phyloP scores from a whole-genome alignment of 1,140 invertebrate genomes.

The Tenebrio molitor region DNA sequence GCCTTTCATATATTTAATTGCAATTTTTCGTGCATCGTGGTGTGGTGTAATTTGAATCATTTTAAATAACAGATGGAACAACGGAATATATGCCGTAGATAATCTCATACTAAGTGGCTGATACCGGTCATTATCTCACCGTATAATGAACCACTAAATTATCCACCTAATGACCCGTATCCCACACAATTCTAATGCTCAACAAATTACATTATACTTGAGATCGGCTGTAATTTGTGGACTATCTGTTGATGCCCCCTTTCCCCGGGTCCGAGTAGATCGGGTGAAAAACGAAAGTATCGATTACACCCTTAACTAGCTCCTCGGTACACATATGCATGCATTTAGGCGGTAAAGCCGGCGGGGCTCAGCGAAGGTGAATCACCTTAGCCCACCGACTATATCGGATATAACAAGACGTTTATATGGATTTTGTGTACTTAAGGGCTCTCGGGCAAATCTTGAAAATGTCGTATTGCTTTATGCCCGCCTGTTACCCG shows the following conservation, averaged over 20 bases:
- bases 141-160: constrained; percentile 51
- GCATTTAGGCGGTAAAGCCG: constrained; percentile 32
- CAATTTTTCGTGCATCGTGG: neutral
- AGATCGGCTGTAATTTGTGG: constrained; percentile 31
- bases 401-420: constrained; percentile 56
- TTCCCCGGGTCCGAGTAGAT: neutral
- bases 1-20: too few species aligned
- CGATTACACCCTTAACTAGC: constrained; percentile 20
- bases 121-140: constrained; percentile 51
- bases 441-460: constrained; percentile 56
- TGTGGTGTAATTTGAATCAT: neutral
- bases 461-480: constrained; percentile 56
- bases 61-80: constrained; percentile 27
- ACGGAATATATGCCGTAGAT: constrained; percentile 36
- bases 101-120: constrained; percentile 47
- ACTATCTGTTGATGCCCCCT: constrained; percentile 44
- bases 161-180: constrained; percentile 49
- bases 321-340: constrained; percentile 37
- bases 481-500: constrained; percentile 41
- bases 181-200: constrained; percentile 31
- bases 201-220: constrained; percentile 41
- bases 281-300: neutral
- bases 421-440: constrained; percentile 59
- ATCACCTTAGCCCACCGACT: constrained; percentile 49
- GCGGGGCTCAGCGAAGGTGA: constrained; percentile 38